phyloP scores from a whole-genome alignment of 2,888 invertebrate species.

The Erebia ligea region DNA sequence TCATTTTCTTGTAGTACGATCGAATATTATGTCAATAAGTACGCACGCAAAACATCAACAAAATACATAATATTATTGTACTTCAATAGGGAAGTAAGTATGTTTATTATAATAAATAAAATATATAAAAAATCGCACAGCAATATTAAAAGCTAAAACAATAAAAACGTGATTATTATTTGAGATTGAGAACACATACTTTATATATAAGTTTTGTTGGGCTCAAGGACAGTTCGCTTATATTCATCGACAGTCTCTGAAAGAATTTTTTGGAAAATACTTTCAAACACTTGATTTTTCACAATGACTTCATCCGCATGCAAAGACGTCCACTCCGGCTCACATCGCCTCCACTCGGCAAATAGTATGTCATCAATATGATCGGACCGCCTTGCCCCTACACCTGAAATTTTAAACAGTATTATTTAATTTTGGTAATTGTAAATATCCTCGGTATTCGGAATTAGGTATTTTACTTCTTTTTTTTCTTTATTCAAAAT shows the following conservation, averaged over 20 bases:
- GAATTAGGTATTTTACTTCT: no score
- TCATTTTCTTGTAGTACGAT: neutral
- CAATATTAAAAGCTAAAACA: slow-evolving; percentile 12
- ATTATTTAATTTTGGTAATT: no score
- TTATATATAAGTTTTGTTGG: slow-evolving; percentile 10
- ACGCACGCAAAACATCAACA: neutral
- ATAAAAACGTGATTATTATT: slow-evolving; percentile 7
- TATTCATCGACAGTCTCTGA: slow-evolving; percentile 72
- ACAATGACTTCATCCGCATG: slow-evolving; percentile 68
- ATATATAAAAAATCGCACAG: slow-evolving; percentile 19
- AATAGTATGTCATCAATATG: slow-evolving; percentile 76
- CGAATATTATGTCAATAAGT: neutral
- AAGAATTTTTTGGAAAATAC: slow-evolving; percentile 71
- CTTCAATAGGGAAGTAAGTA: neutral
- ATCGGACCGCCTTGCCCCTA: slow-evolving; percentile 67
- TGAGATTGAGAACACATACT: slow-evolving; percentile 17
- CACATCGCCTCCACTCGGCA: slow-evolving; percentile 74
- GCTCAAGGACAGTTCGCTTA: slow-evolving; percentile 56
- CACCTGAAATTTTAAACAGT: slow-evolving; percentile 51
- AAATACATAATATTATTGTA: neutral
- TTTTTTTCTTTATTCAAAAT: no score
- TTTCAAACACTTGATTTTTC: slow-evolving; percentile 74
- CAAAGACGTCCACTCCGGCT: slow-evolving; percentile 73
- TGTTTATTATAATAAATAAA: slow-evolving; percentile 19
- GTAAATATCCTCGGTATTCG: no score